phyloP scores from a whole-genome alignment of 2,113 vertebrate genomes.

The Petrocephalus zakoni region DNA sequence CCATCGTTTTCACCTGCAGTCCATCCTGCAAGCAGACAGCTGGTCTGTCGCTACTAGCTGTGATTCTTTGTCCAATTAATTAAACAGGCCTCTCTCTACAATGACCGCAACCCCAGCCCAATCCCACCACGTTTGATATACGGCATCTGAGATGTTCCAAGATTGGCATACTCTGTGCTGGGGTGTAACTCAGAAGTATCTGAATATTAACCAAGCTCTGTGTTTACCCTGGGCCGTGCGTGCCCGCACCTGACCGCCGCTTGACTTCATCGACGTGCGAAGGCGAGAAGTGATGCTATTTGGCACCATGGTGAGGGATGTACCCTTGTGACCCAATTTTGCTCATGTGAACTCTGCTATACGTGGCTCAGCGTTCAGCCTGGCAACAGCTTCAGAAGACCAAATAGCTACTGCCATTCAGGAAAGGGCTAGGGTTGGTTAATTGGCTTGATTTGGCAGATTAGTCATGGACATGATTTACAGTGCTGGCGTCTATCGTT shows the following conservation, averaged over 20 bases:
- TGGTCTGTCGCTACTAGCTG: background rate
- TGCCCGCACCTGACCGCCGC: background rate
- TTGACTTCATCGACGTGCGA: background rate
- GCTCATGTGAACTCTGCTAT: background rate
- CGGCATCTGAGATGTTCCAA: background rate
- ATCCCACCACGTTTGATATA: background rate
- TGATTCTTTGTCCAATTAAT: background rate
- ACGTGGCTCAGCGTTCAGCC: background rate
- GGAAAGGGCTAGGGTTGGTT: background rate
- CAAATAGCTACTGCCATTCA: background rate
- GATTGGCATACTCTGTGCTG: background rate
- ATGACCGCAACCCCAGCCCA: background rate
- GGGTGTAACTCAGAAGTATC: background rate
- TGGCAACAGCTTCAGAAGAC: background rate
- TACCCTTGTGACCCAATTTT: background rate
- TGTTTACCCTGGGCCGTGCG: background rate
- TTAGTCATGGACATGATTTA: background rate
- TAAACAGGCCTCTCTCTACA: background rate
- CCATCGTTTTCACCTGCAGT: background rate
- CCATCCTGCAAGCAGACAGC: background rate
- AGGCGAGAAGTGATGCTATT: background rate
- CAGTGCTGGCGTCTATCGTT: background rate
- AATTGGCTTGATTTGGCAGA: background rate
- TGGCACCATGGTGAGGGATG: background rate
- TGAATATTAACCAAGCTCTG: background rate